Evolutionary conservation across 2,113 vertebrate species (phyloP), one percentile per base, ranked within the genome.

Genomic region (Oncorhynchus clarkii): DNA sequence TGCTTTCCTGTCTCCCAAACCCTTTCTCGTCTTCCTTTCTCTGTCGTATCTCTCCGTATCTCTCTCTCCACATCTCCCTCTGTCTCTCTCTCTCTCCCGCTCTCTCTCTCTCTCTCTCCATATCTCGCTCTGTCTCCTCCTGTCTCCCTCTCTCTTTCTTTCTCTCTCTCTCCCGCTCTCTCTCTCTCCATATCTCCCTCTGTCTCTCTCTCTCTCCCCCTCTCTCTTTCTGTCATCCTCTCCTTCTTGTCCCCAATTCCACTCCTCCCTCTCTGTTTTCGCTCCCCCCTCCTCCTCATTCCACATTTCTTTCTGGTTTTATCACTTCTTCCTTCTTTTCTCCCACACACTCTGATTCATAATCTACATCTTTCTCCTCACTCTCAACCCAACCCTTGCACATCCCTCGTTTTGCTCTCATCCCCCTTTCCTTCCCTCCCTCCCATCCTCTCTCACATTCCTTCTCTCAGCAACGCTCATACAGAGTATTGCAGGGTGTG

Each of bases 401-500:
- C 66, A 18, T 34, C 66, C 29, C 66, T 34, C 5, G 8, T 34
- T 34, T 27, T 18, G 24, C 66, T 34, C 18, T 34, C 26, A 31
- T 68, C 29, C 29, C 9, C 60, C 14, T 27, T 69, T 69, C n/a
- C 20, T 14, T 20, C 12, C 51, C 0, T 31, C 66, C 16, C 66
- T n/a, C 13, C 34, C 12, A 51, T 31, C 34, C 3, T 3, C 1
- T 16, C 49, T 3, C 0, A 39, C 8, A 9, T 39, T 22, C 49
- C 51, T 11, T 51, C 16, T 48, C 73, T 90, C 86, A 80, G 84
- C 84, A 87, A 87, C 79, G 16, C 82, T 88, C 67, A 34, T 34
- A 34, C 6, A 8, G 34, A 34, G 34, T 83, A 88, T 89, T 88
- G 88, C 78, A 82, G 79, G 71, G 69, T 87, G 80, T 75, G 87